A percentile compares a stretch with the other conserved stretches of the same genome.
Evolutionary conservation across 2,888 invertebrate genomes (phyloP).

Genomic region (Limenitis camilla): DNA sequence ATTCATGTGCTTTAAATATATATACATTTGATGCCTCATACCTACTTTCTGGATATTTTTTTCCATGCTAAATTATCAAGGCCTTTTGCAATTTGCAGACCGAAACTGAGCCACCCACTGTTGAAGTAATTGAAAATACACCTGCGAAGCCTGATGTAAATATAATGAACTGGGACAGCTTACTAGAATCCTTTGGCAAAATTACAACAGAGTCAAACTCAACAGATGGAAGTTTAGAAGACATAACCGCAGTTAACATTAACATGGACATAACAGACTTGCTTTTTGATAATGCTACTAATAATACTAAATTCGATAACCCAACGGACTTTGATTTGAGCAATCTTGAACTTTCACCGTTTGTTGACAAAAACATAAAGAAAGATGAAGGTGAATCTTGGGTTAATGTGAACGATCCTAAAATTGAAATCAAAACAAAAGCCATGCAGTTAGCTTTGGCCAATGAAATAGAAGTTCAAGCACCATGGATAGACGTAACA

Average conservation of each 20-base stretch:
- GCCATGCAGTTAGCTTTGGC: constrained; percentile 83
- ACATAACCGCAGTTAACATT: constrained; percentile 44
- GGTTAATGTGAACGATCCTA: constrained; percentile 40
- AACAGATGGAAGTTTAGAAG: constrained; percentile 55
- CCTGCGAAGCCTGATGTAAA: constrained; percentile 36
- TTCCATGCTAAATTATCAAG: too few relatives aligned
- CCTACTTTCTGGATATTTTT: too few relatives aligned
- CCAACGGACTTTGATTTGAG: constrained; percentile 55
- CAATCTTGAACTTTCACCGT: constrained; percentile 44
- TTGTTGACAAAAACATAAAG: constrained; percentile 44
- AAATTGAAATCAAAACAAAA: constrained; percentile 53
- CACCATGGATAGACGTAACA: constrained; percentile 84
- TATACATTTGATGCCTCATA: too few relatives aligned
- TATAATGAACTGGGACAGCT: constrained; percentile 62
- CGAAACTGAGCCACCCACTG: constrained; percentile 36
- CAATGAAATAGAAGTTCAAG: constrained; percentile 83
- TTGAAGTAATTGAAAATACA: constrained; percentile 33
- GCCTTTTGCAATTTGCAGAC: constrained; percentile 32
- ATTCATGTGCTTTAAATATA: too few relatives aligned
- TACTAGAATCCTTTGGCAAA: constrained; percentile 62
- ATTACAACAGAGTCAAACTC: constrained; percentile 66
- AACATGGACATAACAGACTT: constrained; percentile 60
- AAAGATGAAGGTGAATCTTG: constrained; percentile 40
- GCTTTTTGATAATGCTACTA: constrained; percentile 51
- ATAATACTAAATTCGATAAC: constrained; percentile 41